Conservation (phyloP, 1,140 invertebrate species). For the Anastatus disparis region DNA sequence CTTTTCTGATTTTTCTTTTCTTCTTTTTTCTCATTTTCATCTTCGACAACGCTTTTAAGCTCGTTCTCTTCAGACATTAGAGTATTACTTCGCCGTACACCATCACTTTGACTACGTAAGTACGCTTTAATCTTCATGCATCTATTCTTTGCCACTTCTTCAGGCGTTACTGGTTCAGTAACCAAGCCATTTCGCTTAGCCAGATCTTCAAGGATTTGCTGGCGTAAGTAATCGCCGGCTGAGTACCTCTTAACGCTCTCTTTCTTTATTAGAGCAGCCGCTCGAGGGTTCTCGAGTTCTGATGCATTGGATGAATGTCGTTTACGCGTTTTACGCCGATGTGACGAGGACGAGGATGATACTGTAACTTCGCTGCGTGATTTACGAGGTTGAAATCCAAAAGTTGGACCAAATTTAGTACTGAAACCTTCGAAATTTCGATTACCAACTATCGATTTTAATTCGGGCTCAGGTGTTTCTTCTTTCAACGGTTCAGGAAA, state of each 20-base stretch:
- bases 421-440: constrained; percentile 58
- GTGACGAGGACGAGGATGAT: neutral
- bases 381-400: constrained; percentile 50
- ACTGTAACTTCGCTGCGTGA: constrained; percentile 54
- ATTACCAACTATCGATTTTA: constrained; percentile 40
- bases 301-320: constrained; percentile 39
- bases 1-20: neutral
- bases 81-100: neutral
- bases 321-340: constrained; percentile 14
- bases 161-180: neutral
- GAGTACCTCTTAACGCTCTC: constrained; percentile 48
- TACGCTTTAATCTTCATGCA: constrained; percentile 52
- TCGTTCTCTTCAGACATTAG: neutral
- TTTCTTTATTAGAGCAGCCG: neutral
- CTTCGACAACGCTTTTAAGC: neutral
- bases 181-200: neutral
- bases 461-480: neutral
- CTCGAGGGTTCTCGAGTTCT: neutral
- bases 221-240: constrained; percentile 51
- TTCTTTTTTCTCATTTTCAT: constrained; percentile 10
- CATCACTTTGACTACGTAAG: constrained; percentile 44
- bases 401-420: constrained; percentile 49
- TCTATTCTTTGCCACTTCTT: constrained; percentile 27
- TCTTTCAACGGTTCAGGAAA: constrained; percentile 39
- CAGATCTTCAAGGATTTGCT: constrained; percentile 55